A percentile compares a stretch with the other conserved stretches of the same genome.
These are phyloP conservation scores for Amphiprion percula DNA, from an alignment of 2,113 vertebrate genomes.

Conservation along the genomic window DNA sequence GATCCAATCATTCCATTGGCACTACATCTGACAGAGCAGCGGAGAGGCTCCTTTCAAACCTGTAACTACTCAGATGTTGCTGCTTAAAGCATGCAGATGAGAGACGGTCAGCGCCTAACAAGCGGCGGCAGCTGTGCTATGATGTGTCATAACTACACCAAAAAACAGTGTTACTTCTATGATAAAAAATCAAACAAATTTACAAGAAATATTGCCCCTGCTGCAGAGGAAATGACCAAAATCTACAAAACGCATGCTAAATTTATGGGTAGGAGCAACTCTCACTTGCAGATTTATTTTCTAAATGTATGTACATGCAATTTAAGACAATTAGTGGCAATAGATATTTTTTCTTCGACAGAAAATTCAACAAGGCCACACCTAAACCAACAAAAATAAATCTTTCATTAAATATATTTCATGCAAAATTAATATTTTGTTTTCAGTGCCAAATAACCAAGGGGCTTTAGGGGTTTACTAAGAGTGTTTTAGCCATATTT, in stretches of 20 bases:
- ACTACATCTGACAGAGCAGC: slow-evolving; percentile 2
- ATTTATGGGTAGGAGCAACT: neutral
- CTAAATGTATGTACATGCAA: neutral
- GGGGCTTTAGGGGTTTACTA: neutral
- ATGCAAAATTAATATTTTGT: neutral
- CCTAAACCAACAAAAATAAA: neutral
- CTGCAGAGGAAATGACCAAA: neutral
- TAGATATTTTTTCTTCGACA: neutral
- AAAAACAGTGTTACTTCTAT: neutral
- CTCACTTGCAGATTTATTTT: neutral
- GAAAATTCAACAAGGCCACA: neutral
- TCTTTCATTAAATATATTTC: neutral
- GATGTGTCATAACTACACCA: neutral
- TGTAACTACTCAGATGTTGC: slow-evolving; percentile 26
- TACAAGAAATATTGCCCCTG: neutral
- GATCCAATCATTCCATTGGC: slow-evolving; percentile 24
- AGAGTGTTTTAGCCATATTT: neutral
- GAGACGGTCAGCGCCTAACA: slow-evolving; percentile 7
- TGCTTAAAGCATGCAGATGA: slow-evolving; percentile 48
- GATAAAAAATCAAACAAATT: neutral
- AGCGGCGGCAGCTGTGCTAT: slow-evolving; percentile 14
- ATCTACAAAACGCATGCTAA: neutral
- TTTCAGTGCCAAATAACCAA: neutral
- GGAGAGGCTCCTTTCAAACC: slow-evolving; percentile 38
- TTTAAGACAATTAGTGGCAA: neutral